Evolutionary conservation across 2,797 vertebrate genomes (phyloP), one percentile per base, ranked within the genome.

Genomic region (Sebastes itinus): DNA sequence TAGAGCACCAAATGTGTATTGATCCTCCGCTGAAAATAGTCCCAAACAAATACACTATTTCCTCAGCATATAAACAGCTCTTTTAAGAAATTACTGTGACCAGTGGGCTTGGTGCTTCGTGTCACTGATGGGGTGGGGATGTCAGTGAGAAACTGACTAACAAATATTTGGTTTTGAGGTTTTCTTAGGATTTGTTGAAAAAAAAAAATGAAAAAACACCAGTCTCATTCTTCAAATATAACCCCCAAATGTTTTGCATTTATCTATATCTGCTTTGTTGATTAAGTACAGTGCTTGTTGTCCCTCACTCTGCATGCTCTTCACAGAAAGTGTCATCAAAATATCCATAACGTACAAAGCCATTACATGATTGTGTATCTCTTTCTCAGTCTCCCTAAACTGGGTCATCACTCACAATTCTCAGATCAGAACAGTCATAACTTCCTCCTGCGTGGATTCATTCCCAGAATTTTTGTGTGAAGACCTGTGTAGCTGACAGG

Each of bases 401-500:
- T 33, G 66, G 23, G 55, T 68, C 46, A 81, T 81, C 60, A 46
- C 13, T 87, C 75, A 13, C 10, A 70, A 22, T 52, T 75, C 38
- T 59, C 28, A 8, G 13, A 73, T 76, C 61, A 61, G 9, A 62
- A 27, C 30, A 66, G 33, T 78, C 62, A 27, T 25, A 38, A 32
- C 33, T 54, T 78, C 66, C 8, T 55, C 28, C 13, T 82, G 32
- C 16, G 25, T 58, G 77, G 81, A 84, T 68, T 30, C 10, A 14
- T 18, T 77, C 65, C 73, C 22, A 6, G 42, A 5, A 52, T 84
- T 85, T 90, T 60, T 77, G 13, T 74, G 18, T 59, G 38, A 72
- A 70, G 65, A 61, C 18, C 56, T 74, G 55, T 77, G 55, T 12
- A 68, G 62, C 71, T 90, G 75, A 91, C 65, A 88, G 86, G 80